Conservation (phyloP, 2,113 vertebrate genomes). For the Clarias macrocephalus region DNA sequence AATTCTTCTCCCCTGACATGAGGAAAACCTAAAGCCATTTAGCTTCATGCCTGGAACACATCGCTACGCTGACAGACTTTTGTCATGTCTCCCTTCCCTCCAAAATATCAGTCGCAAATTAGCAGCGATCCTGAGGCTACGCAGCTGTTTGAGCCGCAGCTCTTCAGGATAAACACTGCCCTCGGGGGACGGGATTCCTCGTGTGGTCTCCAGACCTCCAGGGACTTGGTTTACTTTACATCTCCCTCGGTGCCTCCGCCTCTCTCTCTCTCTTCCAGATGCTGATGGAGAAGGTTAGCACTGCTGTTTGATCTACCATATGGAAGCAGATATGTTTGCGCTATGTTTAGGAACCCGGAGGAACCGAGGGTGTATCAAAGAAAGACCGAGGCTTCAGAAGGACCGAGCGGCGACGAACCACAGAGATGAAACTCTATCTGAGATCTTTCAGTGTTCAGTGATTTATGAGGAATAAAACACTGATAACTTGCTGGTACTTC, state of each 20-base stretch:
- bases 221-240: constrained; percentile 23
- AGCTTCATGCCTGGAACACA: not conserved
- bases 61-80: not conserved
- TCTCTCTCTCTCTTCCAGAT: not conserved
- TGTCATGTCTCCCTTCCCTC: not conserved
- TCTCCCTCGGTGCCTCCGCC: not conserved
- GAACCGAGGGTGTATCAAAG: constrained; percentile 36
- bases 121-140: not conserved
- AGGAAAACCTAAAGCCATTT: not conserved
- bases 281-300: not conserved
- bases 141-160: constrained; percentile 8
- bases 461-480: not conserved
- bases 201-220: constrained; percentile 17
- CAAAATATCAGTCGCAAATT: constrained; percentile 4
- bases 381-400: not conserved
- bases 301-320: constrained; percentile 15
- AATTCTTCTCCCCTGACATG: not conserved
- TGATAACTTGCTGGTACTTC: not conserved
- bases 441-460: not conserved
- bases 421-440: not conserved
- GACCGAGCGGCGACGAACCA: not conserved
- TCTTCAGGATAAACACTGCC: constrained; percentile 9
- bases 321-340: constrained; percentile 4
- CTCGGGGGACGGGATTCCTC: not conserved
- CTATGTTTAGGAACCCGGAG: constrained; percentile 31